These are phyloP conservation scores for Vombatus ursinus DNA, from an alignment of 2,113 vertebrate species.

Conservation along the genomic window DNA sequence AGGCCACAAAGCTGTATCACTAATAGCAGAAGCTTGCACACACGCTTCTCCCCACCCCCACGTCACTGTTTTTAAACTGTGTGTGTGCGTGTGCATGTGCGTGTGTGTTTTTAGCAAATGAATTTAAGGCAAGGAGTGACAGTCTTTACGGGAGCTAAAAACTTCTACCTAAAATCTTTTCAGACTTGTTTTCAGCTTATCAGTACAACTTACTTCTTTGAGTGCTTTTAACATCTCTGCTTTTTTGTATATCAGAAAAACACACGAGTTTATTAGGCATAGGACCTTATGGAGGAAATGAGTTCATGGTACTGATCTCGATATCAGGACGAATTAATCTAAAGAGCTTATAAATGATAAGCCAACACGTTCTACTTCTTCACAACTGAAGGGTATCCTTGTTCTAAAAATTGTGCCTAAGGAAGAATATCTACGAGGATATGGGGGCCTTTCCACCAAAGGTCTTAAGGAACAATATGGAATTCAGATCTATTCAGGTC, in stretches of 20 bases:
- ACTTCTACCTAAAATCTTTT: constrained; percentile 19
- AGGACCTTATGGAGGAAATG: not conserved
- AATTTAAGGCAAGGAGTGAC: not conserved
- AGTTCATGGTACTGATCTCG: not conserved
- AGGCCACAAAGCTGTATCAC: not conserved
- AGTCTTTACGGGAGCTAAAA: not conserved
- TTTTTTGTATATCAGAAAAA: not conserved
- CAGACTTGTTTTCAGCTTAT: not conserved
- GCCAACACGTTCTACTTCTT: not conserved
- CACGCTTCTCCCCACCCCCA: not conserved
- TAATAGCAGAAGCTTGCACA: not conserved
- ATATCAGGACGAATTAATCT: not conserved
- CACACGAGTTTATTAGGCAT: not conserved
- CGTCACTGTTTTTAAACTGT: not conserved
- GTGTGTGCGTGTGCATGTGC: too few species aligned
- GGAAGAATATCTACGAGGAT: not conserved
- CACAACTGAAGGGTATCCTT: not conserved
- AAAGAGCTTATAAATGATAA: not conserved
- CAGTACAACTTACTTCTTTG: not conserved
- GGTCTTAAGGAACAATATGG: not conserved
- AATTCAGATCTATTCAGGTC: not conserved
- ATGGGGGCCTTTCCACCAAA: too few species aligned
- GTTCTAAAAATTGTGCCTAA: not conserved
- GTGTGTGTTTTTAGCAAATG: too few species aligned
- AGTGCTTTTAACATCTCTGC: constrained; percentile 9